Evolutionary conservation across 2,888 invertebrate species (phyloP).

Genomic region (Alentia gelatinosa): DNA sequence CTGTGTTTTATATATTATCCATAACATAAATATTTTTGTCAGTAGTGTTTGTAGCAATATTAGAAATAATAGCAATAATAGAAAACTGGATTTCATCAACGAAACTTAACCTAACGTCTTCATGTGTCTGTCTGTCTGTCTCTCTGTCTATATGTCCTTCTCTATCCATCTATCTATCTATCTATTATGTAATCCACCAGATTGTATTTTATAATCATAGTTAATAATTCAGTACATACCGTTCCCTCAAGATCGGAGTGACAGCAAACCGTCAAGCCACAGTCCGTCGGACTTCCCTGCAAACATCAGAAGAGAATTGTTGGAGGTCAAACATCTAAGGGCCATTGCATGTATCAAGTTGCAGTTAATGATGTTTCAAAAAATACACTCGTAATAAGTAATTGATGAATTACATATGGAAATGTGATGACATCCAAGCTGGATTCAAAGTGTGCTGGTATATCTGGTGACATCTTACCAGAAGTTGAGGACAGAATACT

Average conservation of each 20-base stretch:
- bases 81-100: background rate
- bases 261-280: conserved; percentile 50
- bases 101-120: background rate
- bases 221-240: background rate
- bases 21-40: too few species aligned
- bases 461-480: too few species aligned
- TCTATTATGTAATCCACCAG: background rate
- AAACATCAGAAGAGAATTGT: too few species aligned
- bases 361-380: background rate
- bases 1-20: too few species aligned
- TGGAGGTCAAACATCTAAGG: background rate
- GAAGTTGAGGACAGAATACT: background rate
- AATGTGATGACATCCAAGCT: background rate
- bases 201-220: background rate
- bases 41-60: too few species aligned
- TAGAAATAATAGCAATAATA: background rate
- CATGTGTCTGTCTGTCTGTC: background rate
- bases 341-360: background rate
- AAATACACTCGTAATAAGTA: background rate
- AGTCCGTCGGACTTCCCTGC: conserved; percentile 51
- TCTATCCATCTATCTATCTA: background rate
- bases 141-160: background rate
- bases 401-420: background rate
- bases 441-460: background rate
- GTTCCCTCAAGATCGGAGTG: background rate